Base-by-base conservation (phyloP, 2,113 vertebrate species). In the Neodontobutis hainanensis region DNA sequence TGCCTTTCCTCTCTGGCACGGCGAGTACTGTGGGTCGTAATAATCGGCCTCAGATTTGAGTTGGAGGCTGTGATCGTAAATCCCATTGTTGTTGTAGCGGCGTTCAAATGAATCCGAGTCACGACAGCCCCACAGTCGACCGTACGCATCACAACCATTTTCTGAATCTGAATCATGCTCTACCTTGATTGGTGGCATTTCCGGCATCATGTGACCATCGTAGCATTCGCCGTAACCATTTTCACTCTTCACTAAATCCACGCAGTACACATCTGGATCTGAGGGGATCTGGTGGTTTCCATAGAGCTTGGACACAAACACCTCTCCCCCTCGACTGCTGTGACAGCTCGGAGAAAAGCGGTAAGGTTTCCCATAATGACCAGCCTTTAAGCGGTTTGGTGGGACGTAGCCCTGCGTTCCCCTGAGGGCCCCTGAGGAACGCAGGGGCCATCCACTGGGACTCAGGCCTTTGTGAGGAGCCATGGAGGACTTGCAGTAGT, bases 111-210 rank as follows among this genome's bases (percentile, higher is more conserved):
- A 8, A 0, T 88, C 87, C 2, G 91, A 88, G 59, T 90, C 87
- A 3, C 91, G 90, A 40, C 91, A 93, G 27, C 72, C 62, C 95
- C 95, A 96, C 7, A 87, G 59, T 42, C 80, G 91, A 52, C 86
- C 84, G 49, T 92, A 94, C 50, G 83, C 75, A 0, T 94, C 91
- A 0, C 87, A 90, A 27, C 92, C 78, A 1, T 95, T 94, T 75
- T 96, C 95, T 0, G 94, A 91, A 81, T 96, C 95, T 0, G 94
- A 94, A 82, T 98, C 95, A 0, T 94, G 93, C 82, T 99, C 97
- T 0, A 78, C 91, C 87, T 99, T 99, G 80, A 99, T 94, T 35
- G 94, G 92, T 32, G 92, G 92, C 81, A 92, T 89, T n/a, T 95
- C 93, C 0, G 92, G 64, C 42, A 94, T 90, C 83, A 92, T 9